Evolutionary conservation across 2,113 vertebrate genomes (phyloP), one percentile per base, ranked within the genome.

Genomic region (Neofelis nebulosa): DNA sequence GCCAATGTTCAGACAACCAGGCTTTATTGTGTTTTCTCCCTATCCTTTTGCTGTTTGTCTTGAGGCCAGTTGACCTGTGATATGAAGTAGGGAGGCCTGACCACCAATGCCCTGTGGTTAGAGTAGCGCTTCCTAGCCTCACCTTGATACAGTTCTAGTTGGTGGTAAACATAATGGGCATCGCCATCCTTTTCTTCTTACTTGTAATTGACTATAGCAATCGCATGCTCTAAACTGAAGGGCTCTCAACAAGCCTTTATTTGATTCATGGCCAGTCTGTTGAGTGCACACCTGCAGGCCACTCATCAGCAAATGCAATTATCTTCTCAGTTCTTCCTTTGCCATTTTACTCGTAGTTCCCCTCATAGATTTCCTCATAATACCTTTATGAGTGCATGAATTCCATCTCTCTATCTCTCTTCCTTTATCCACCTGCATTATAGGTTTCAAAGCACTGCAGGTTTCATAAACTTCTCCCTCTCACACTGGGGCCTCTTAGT

Each of bases 241-340:
- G 52, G 71, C 73, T 94, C 69, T 96, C 84, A 36, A 45, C 73
- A 76, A 68, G 82, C 74, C 57, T 36, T 50, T 91, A 85, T 82
- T 65, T 50, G 89, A 33, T 50, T 93, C 52, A 13, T 85, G 66
- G 78, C 63, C 27, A n/a, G 52, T 36, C 79, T 55, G 65, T 66
- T 50, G 86, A 80, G 63, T 68, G 52, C 33, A 38, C 27, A 63
- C 73, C 88, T 79, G 38, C 82, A 94, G 93, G 91, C 45, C 80
- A 86, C 68, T 87, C 48, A 84, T 33, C 13, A 94, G 87, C 31
- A 96, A 90, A 92, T 61, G 38, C 95, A 96, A 36, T 89, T 21
- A 80, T 89, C 27, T 68, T 66, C 73, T 89, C 8, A 41, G 61
- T 31, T 29, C 66, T 74, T 95, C 45, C 52, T 61, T 83, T 92